Evolutionary conservation across 2,113 vertebrate genomes (phyloP).

Genomic region (Phodopus roborovskii): DNA sequence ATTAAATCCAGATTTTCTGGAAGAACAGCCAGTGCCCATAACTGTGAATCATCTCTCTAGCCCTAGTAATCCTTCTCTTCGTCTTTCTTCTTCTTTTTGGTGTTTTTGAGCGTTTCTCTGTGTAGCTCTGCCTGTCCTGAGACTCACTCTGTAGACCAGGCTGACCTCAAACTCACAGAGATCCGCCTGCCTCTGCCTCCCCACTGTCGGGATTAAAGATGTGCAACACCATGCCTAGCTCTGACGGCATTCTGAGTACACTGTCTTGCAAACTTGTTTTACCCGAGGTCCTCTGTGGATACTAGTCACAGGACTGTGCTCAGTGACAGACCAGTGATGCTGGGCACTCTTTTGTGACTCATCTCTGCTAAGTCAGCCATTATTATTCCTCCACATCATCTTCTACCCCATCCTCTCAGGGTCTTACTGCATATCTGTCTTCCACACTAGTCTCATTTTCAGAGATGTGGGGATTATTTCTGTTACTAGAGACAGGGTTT

Average conservation of each 20-base stretch:
- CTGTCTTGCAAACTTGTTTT: not conserved
- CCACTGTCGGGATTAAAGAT: not conserved
- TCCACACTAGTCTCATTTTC: not conserved
- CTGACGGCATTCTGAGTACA: not conserved
- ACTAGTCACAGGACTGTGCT: not conserved
- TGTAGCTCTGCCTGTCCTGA: not conserved
- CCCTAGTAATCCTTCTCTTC: too few relatives aligned
- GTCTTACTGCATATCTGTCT: not conserved
- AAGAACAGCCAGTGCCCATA: not conserved
- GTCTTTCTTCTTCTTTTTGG: too few relatives aligned
- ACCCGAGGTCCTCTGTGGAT: not conserved
- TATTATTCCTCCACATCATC: not conserved
- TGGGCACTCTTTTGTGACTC: not conserved
- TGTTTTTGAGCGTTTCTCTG: not conserved
- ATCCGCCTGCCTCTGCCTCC: not conserved
- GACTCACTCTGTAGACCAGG: not conserved
- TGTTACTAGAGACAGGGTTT: not conserved
- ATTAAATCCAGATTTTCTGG: not conserved
- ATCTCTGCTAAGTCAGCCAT: not conserved
- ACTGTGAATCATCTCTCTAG: too few relatives aligned
- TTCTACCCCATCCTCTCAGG: not conserved
- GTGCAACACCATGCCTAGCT: not conserved
- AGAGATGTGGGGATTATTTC: not conserved
- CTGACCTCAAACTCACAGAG: not conserved
- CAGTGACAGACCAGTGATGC: not conserved